phyloP scores from a whole-genome alignment of 2,888 invertebrate genomes.

The Sinhomidia bicolor region DNA sequence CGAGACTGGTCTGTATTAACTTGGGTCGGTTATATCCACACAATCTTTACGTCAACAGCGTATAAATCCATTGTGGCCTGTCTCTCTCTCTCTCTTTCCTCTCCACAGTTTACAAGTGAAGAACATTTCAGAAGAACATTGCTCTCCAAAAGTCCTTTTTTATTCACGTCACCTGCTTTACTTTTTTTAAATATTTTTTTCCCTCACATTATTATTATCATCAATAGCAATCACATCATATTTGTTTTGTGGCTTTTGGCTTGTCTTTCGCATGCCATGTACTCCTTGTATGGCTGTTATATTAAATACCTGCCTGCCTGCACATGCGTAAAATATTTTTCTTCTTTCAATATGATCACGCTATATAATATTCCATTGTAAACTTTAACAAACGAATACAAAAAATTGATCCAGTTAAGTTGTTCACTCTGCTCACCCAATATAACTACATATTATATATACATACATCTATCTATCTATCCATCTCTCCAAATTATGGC shows the following conservation, averaged over 20 bases:
- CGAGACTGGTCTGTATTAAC: no score
- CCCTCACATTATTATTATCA: slow-evolving; percentile 23
- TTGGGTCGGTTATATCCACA: no score
- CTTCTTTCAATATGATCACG: not conserved
- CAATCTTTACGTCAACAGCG: not conserved
- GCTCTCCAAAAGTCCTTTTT: slow-evolving; percentile 9
- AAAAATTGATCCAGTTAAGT: not conserved
- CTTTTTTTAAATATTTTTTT: not conserved
- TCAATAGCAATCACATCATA: slow-evolving; percentile 54
- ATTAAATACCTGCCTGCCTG: slow-evolving; percentile 18
- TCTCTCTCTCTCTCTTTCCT: not conserved
- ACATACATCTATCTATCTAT: no score
- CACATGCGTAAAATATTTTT: slow-evolving; percentile 58
- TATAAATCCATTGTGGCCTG: not conserved
- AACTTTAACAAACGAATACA: not conserved
- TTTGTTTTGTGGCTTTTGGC: slow-evolving; percentile 45
- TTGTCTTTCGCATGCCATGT: slow-evolving; percentile 3
- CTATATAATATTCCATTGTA: no score
- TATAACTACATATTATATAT: no score
- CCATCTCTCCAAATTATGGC: no score
- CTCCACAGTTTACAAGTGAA: slow-evolving; percentile 5
- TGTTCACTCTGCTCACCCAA: not conserved
- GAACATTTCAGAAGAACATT: not conserved
- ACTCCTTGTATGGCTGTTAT: not conserved
- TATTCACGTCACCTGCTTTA: slow-evolving; percentile 43